phyloP scores from a whole-genome alignment of 2,113 vertebrate genomes.

The Pardalotus punctatus region DNA sequence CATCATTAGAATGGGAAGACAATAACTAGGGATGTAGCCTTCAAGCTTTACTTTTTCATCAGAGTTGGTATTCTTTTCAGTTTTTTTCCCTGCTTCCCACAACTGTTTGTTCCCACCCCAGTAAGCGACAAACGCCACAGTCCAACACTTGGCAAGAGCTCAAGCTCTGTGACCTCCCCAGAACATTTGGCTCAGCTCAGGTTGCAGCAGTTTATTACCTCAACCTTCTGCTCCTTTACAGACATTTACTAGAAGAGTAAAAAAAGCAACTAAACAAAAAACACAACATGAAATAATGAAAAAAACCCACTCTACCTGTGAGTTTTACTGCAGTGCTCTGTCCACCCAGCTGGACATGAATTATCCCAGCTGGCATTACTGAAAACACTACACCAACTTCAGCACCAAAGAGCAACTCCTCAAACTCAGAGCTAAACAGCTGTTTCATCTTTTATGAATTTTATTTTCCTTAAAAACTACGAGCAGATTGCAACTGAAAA shows the following conservation, averaged over 20 bases:
- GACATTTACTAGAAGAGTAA: background rate
- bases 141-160: background rate
- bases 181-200: background rate
- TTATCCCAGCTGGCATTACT: background rate
- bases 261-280: background rate
- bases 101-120: background rate
- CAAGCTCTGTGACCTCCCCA: background rate
- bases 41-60: background rate
- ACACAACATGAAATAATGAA: background rate
- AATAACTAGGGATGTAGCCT: rapidly evolving
- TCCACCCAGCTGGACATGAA: background rate
- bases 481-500: background rate
- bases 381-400: background rate
- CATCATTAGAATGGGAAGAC: background rate
- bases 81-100: background rate
- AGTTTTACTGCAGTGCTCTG: background rate
- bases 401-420: background rate
- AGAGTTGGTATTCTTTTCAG: background rate
- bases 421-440: background rate
- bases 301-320: background rate
- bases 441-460: background rate
- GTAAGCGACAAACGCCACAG: background rate
- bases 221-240: background rate
- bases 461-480: background rate
- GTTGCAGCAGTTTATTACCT: background rate